phyloP scores from a whole-genome alignment of 1,140 invertebrate genomes.

The Watersipora subatra region DNA sequence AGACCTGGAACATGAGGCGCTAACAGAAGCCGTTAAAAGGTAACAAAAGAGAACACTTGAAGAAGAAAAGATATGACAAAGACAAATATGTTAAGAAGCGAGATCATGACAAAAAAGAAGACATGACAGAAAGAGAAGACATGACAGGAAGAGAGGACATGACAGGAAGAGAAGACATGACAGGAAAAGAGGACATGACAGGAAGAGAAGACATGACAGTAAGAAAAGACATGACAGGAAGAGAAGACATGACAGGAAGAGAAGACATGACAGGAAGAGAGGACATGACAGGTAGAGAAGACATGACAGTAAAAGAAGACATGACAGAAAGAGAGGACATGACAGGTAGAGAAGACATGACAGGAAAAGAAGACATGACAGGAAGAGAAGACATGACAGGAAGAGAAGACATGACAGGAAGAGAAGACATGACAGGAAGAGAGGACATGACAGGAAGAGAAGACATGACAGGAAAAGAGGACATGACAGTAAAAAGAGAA shows the following conservation, averaged over 20 bases:
- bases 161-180: background rate
- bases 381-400: background rate
- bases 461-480: slow-evolving; percentile 7
- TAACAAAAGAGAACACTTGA: too few species aligned
- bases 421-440: slow-evolving; percentile 5
- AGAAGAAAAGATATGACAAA: too few species aligned
- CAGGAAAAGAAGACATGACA: background rate
- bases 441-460: slow-evolving; percentile 6
- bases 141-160: background rate
- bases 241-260: background rate
- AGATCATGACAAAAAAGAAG: too few species aligned
- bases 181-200: background rate
- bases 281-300: background rate
- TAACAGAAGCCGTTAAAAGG: too few species aligned
- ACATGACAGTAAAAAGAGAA: too few species aligned
- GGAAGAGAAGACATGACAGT: background rate
- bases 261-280: background rate
- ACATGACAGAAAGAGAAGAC: too few species aligned
- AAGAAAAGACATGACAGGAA: background rate
- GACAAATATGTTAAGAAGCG: too few species aligned
- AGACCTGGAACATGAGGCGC: too few species aligned
- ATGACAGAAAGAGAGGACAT: background rate
- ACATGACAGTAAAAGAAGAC: background rate
- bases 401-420: slow-evolving; percentile 1
- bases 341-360: background rate